A percentile compares a stretch with the other conserved stretches of the same genome.
phyloP scores from a whole-genome alignment of 2,113 vertebrate genomes.

The Bucco capensis region DNA sequence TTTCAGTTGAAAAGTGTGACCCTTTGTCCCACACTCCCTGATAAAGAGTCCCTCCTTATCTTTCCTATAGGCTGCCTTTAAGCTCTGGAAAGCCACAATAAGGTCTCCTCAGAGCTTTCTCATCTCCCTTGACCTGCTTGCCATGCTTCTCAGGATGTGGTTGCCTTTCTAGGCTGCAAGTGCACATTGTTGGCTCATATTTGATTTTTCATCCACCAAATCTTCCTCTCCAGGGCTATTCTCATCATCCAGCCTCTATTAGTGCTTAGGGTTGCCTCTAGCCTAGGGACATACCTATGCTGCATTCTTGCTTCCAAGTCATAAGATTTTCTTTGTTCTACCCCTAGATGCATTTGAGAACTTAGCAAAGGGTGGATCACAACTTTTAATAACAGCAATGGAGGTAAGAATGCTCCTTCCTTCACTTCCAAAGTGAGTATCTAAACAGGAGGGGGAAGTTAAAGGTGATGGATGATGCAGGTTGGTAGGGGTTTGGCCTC shows the following conservation, averaged over 20 bases:
- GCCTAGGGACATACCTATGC: not conserved
- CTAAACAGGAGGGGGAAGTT: not conserved
- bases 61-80: not conserved
- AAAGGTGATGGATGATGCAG: not conserved
- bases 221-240: not conserved
- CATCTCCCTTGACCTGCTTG: not conserved
- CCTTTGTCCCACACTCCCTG: not conserved
- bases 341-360: conserved; percentile 67
- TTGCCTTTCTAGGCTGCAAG: not conserved
- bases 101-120: not conserved
- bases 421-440: not conserved
- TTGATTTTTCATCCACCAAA: not conserved
- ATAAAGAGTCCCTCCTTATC: not conserved
- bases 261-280: not conserved
- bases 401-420: conserved; percentile 60
- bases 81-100: not conserved
- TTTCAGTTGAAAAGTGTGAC: not conserved
- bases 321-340: not conserved
- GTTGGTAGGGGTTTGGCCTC: not conserved
- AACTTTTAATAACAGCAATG: not conserved
- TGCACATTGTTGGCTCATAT: not conserved
- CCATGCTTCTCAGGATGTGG: not conserved
- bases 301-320: not conserved
- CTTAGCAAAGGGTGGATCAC: conserved; percentile 50
- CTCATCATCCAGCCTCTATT: not conserved